phyloP scores from a whole-genome alignment of 2,113 vertebrate species.

The Microtus pennsylvanicus region DNA sequence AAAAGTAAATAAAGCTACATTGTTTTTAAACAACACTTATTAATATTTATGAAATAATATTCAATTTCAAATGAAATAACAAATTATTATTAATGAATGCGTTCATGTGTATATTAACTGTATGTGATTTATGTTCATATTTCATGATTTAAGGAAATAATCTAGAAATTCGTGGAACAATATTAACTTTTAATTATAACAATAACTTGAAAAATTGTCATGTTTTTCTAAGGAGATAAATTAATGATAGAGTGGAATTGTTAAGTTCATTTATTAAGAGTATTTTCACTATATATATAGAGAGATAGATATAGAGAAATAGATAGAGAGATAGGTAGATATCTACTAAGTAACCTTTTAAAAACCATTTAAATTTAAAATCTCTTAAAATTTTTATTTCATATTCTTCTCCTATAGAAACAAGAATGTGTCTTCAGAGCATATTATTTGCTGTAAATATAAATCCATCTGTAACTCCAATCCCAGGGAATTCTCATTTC shows the following conservation, averaged over 20 bases:
- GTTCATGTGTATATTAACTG: background rate
- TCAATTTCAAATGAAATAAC: slow-evolving; percentile 9
- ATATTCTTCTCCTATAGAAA: slow-evolving; percentile 31
- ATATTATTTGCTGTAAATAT: background rate
- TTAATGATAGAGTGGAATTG: background rate
- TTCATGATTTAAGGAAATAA: slow-evolving; percentile 36
- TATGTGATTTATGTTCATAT: slow-evolving; percentile 27
- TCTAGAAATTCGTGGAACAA: slow-evolving; percentile 14
- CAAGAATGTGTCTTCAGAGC: background rate
- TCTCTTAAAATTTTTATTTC: slow-evolving; percentile 23
- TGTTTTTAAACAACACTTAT: slow-evolving; percentile 4
- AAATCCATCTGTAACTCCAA: background rate
- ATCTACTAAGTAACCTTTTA: background rate
- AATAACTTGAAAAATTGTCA: slow-evolving; percentile 13
- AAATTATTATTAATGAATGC: slow-evolving; percentile 27
- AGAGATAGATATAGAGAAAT: no score
- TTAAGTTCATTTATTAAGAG: background rate
- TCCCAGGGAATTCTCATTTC: background rate
- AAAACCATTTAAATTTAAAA: slow-evolving; percentile 30
- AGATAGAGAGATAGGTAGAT: background rate
- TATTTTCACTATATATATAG: background rate
- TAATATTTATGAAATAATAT: slow-evolving; percentile 37
- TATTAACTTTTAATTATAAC: background rate
- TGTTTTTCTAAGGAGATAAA: background rate
- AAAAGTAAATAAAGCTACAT: background rate